phyloP scores from a whole-genome alignment of 1,140 invertebrate genomes.

The Drosophila asahinai region DNA sequence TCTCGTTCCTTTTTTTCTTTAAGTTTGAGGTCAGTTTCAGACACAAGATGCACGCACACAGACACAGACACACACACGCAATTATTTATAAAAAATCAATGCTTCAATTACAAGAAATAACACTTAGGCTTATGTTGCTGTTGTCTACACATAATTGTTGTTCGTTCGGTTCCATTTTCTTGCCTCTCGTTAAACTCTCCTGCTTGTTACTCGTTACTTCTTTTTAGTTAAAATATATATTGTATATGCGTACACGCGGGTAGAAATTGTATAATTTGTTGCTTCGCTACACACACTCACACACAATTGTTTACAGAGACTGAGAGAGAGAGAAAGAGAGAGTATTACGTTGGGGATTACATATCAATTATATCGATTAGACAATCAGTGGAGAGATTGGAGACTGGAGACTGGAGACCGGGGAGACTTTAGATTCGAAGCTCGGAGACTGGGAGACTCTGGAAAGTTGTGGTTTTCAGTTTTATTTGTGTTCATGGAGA shows the following conservation, averaged over 20 bases:
- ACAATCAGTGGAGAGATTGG: constrained; percentile 32
- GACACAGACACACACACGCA: constrained; percentile 32
- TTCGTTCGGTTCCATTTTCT: constrained; percentile 1
- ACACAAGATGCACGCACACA: constrained; percentile 70
- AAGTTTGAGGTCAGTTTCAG: constrained; percentile 82
- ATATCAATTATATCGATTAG: constrained; percentile 47
- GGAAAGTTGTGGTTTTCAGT: neutral
- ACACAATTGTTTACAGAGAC: constrained; percentile 20
- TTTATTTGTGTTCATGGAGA: constrained; percentile 21
- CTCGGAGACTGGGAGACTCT: constrained; percentile 13
- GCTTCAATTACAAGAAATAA: constrained; percentile 82
- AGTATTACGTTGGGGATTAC: constrained; percentile 44
- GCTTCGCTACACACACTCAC: constrained; percentile 19
- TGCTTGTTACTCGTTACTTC: constrained; percentile 2
- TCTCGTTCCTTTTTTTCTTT: constrained; percentile 33
- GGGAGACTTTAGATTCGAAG: constrained; percentile 11
- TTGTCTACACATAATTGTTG: constrained; percentile 23
- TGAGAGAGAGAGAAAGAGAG: constrained; percentile 30
- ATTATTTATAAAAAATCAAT: constrained; percentile 74
- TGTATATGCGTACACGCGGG: constrained; percentile 2
- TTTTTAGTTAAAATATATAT: constrained; percentile 61
- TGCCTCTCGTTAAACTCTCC: constrained; percentile 12
- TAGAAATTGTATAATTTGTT: constrained; percentile 26
- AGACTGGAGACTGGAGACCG: constrained; percentile 3
- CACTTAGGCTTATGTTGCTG: constrained; percentile 75